These are phyloP conservation scores for Athetis lepigone DNA, from an alignment of 2,888 invertebrate species.

Conservation along the genomic window DNA sequence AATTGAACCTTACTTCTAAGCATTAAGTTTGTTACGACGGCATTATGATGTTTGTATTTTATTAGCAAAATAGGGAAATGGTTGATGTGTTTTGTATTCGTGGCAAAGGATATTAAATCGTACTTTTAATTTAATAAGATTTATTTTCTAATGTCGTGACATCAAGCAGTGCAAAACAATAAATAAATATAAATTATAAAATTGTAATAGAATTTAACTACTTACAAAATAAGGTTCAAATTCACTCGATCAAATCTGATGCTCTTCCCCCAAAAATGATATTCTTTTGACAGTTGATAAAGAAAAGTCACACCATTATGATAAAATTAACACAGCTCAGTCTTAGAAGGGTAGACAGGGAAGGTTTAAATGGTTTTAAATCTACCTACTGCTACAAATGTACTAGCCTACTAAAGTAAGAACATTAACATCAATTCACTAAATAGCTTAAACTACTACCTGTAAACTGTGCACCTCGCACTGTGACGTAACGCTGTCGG, in stretches of 20 bases:
- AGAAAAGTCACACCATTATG: conserved; percentile 51
- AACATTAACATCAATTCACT: too few relatives aligned
- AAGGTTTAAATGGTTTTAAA: conserved; percentile 10
- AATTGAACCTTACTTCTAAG: conserved; percentile 17
- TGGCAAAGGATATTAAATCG: conserved; percentile 10
- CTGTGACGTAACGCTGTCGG: too few relatives aligned
- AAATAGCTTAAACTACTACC: too few relatives aligned
- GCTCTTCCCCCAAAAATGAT: conserved; percentile 71
- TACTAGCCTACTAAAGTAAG: too few relatives aligned
- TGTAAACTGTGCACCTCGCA: too few relatives aligned
- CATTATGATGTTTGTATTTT: conserved; percentile 2
- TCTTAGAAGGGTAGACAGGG: not conserved
- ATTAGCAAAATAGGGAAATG: conserved; percentile 11
- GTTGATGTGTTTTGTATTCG: not conserved
- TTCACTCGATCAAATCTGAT: not conserved
- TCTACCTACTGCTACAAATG: too few relatives aligned
- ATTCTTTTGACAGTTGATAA: conserved; percentile 71
- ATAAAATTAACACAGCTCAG: conserved; percentile 45
- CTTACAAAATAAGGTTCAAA: not conserved
- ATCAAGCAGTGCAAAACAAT: not conserved
- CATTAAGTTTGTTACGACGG: not conserved
- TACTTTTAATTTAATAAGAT: accelerated
- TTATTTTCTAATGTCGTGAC: not conserved
- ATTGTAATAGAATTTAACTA: not conserved
- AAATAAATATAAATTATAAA: not conserved